A percentile compares a stretch with the other conserved stretches of the same genome.
Conservation (phyloP, 2,888 invertebrate genomes). For the Pantelozetes paolii region DNA sequence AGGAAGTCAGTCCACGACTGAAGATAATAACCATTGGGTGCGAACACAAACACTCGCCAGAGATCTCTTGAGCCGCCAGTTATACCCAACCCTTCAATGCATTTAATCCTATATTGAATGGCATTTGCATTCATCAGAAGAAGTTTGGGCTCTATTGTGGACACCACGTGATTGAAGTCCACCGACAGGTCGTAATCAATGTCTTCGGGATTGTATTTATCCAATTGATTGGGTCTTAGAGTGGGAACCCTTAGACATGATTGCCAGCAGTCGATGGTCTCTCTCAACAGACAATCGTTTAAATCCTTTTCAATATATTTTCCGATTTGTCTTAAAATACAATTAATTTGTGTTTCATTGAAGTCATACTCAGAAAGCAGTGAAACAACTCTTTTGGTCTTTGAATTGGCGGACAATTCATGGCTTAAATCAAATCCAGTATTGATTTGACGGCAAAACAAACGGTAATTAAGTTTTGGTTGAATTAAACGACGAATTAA, state of each 20-base stretch:
- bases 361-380: constrained; percentile 16
- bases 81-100: constrained; percentile 25
- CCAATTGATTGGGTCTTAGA: not conserved
- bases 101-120: constrained; percentile 20
- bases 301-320: constrained; percentile 27
- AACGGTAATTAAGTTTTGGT: not conserved
- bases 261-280: constrained; percentile 32
- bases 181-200: constrained; percentile 15
- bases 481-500: not conserved
- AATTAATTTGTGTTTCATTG: constrained; percentile 25
- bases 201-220: constrained; percentile 18
- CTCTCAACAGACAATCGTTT: not conserved
- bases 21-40: constrained; percentile 41
- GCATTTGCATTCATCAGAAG: constrained; percentile 23
- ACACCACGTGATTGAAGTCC: constrained; percentile 27
- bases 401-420: not conserved
- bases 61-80: constrained; percentile 39
- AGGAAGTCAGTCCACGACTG: constrained; percentile 43
- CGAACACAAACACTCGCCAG: constrained; percentile 28
- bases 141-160: constrained; percentile 28
- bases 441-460: not conserved
- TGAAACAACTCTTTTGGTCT: constrained; percentile 3
- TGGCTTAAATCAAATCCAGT: not conserved
- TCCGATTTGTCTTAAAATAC: not conserved
- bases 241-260: not conserved